phyloP scores from a whole-genome alignment of 2,888 invertebrate species.

The Ischnus inquisitorius region DNA sequence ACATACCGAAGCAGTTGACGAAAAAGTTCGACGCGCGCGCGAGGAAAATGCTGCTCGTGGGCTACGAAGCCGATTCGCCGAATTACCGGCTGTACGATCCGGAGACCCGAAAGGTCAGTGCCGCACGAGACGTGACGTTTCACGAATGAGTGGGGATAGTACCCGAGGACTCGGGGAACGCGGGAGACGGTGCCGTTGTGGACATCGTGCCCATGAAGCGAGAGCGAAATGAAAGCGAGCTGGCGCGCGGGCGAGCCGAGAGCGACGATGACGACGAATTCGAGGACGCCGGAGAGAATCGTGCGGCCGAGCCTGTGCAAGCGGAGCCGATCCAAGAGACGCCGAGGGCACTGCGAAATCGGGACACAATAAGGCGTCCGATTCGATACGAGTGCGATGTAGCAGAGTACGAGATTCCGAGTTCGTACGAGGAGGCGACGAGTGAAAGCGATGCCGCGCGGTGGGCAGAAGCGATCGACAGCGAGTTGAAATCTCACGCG shows the following conservation, averaged over 20 bases:
- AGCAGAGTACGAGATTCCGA: slow-evolving; percentile 44
- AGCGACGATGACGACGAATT: no score
- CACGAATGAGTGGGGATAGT: no score
- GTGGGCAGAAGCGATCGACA: slow-evolving; percentile 60
- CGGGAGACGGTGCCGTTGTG: no score
- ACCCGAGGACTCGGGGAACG: no score
- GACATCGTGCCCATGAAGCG: no score
- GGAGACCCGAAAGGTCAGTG: slow-evolving; percentile 18
- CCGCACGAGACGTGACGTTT: no score
- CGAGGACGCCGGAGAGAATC: slow-evolving; percentile 49
- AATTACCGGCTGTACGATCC: slow-evolving; percentile 54
- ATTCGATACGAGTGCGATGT: slow-evolving; percentile 39
- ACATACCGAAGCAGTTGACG: slow-evolving; percentile 54
- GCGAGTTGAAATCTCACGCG: slow-evolving; percentile 59
- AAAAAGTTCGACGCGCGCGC: slow-evolving; percentile 58
- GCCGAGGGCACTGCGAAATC: slow-evolving; percentile 2
- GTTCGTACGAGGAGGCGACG: slow-evolving; percentile 58
- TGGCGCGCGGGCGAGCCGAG: no score
- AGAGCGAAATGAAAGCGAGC: no score
- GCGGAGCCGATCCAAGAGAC: background rate
- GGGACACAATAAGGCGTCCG: slow-evolving; percentile 9
- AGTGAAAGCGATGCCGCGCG: slow-evolving; percentile 31
- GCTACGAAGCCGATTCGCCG: slow-evolving; percentile 57
- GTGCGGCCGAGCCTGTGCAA: no score
- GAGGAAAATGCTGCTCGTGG: slow-evolving; percentile 63